phyloP scores from a whole-genome alignment of 2,888 invertebrate genomes.

The Apotomis betuletana region DNA sequence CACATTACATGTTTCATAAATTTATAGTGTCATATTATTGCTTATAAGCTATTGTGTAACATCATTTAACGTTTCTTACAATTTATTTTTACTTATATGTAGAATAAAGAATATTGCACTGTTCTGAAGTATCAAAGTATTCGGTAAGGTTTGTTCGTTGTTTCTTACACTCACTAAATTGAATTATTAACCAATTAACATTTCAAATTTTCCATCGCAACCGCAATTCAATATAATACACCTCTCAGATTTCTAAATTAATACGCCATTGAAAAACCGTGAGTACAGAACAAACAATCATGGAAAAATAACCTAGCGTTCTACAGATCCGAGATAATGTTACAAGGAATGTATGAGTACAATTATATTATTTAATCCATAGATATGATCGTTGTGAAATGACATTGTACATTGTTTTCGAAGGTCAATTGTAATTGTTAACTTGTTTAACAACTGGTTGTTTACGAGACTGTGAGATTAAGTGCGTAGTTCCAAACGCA shows the following conservation, averaged over 20 bases:
- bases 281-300: slow-evolving; percentile 35
- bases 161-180: too few species aligned
- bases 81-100: too few species aligned
- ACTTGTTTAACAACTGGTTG: slow-evolving; percentile 28
- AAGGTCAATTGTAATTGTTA: slow-evolving; percentile 38
- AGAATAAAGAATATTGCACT: too few species aligned
- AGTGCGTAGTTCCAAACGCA: slow-evolving; percentile 18
- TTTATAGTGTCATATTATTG: too few species aligned
- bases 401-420: slow-evolving; percentile 37
- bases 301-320: slow-evolving; percentile 28
- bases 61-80: too few species aligned
- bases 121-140: too few species aligned
- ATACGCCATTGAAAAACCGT: slow-evolving; percentile 25
- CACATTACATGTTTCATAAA: too few species aligned
- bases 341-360: slow-evolving; percentile 30
- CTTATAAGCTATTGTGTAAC: too few species aligned
- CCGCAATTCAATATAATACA: not conserved
- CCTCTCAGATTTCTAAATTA: slow-evolving; percentile 25
- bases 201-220: not conserved
- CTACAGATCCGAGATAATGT: slow-evolving; percentile 31
- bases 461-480: slow-evolving; percentile 28
- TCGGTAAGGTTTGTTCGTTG: too few species aligned
- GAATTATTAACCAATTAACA: not conserved
- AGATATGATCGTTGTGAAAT: slow-evolving; percentile 37
- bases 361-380: slow-evolving; percentile 40